Base-by-base conservation (phyloP, 2,888 invertebrate species). In the Gerris lacustris region DNA sequence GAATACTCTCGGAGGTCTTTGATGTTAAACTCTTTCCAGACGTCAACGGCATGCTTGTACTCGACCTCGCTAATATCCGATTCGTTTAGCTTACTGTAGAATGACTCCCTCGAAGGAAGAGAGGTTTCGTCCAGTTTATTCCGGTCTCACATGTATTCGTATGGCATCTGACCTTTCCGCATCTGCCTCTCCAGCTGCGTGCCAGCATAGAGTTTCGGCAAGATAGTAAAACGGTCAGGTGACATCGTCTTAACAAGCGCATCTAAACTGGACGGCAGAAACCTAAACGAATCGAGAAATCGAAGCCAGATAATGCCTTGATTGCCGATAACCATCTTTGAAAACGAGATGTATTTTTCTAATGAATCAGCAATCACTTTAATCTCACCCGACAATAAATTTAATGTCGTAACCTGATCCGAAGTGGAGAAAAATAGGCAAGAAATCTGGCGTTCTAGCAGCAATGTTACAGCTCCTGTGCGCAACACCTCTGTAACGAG, bases 341-440 rank as follows among this genome's bases (percentile, higher is more conserved):
- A 55, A 70, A 79, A 77, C 11, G 77, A 78, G 43, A 78, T 77
- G 69, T 77, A 79, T 71, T 75, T 75, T 73, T 80, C 79, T 68
- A 78, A 78, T 69, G 76, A 78, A 44, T 76, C 66, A 0, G 79
- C 75, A 45, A 80, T 74, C 5, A 79, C 70, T 43, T 73, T 64
- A 5, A 78, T 70, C 43, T 73, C 15, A n/a, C 76, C 71, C 6
- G 76, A 79, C 75, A 55, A 78, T 76, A 15, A 78, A 76, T 74
- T 79, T 78, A 6, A 76, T 72, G 74, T 78, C 77, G 69, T 78
- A 78, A 44, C 77, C 73, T 64, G 72, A 72, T 9, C 79, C 74
- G 74, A 78, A 79, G 69, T 79, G 79, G 69, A 79, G 78, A 6
- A 77, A 72, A 7, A 79, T 71, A 1, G 79, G 79, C 55, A 80